Evolutionary conservation across 2,113 vertebrate species (phyloP), one percentile per base, ranked within the genome.

Genomic region (Calidris pygmaea): DNA sequence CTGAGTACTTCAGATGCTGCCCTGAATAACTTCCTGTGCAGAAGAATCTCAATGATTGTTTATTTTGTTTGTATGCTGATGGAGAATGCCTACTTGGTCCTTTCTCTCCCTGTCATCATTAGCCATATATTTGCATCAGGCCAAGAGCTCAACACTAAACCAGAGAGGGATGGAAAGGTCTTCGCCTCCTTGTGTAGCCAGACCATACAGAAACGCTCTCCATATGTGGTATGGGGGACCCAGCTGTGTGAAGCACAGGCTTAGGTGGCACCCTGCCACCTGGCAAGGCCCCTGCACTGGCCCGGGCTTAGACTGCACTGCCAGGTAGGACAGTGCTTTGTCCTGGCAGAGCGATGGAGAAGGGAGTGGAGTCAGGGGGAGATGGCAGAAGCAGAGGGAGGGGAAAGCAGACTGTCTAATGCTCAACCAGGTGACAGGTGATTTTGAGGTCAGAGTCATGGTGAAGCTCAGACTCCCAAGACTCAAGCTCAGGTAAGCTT

Each of bases 1-100:
- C 81, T 67, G 66, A 82, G 70, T 79, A 56, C 70, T 91, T 96
- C 87, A 91, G 73, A 91, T 56, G 73, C 84, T 94, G 66, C 77
- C 77, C 77, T n/a, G 60, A 89, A 43, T 68, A 87, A 66, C 81
- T 91, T 95, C 60, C 79, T 68, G 37, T 21, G 1, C 56, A 78
- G 60, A 81, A 81, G 56, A 67, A 67, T 60, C 39, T 52, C 65
- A 18, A 2, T 24, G 50, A 55, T 43, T 80, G 67, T 53, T 94
- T 80, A 53, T 77, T 93, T 55, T 78, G 72, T 74, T 67, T 53
- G 20, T 20, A 23, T 20, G 65, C 84, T 89, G 70, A 77, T 1
- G 3, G 35, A 65, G 47, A 72, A 59, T 14, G 47, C 37, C 60
- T 11, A 4, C 24, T 13, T 67, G 65, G 76, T 89, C 41, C 34